Evolutionary conservation across 2,888 invertebrate genomes (phyloP).

Genomic region (Carabus problematicus): DNA sequence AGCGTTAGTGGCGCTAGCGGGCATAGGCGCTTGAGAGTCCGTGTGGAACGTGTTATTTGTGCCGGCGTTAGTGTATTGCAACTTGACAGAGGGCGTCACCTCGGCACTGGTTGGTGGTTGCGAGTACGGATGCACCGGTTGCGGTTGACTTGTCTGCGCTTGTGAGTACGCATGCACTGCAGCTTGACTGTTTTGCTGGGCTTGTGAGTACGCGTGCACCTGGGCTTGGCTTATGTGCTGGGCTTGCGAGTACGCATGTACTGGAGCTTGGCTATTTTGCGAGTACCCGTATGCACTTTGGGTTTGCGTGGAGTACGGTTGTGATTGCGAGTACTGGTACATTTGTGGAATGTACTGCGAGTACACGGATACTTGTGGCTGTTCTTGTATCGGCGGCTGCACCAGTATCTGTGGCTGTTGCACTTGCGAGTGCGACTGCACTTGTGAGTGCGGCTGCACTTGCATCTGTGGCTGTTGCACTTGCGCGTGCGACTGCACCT

Average conservation of each 20-base stretch:
- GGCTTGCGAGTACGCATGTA: slow-evolving; percentile 44
- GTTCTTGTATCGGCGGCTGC: too few species aligned
- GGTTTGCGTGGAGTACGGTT: neutral
- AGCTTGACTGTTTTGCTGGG: too few species aligned
- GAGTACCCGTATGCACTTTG: slow-evolving; percentile 3
- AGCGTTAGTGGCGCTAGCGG: slow-evolving; percentile 27
- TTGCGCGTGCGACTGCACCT: too few species aligned
- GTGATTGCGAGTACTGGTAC: neutral
- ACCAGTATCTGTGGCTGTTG: too few species aligned
- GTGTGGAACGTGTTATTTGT: slow-evolving; percentile 61
- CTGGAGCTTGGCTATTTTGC: too few species aligned
- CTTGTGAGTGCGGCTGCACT: too few species aligned
- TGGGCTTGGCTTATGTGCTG: slow-evolving; percentile 45
- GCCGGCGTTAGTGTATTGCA: slow-evolving; percentile 62
- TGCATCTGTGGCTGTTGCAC: too few species aligned
- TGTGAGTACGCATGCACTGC: slow-evolving; percentile 37
- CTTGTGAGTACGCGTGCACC: neutral
- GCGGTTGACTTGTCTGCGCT: slow-evolving; percentile 46
- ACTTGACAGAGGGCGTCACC: neutral
- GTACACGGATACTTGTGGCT: slow-evolving; percentile 52
- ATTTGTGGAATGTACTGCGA: slow-evolving; percentile 18
- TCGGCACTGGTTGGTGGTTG: neutral
- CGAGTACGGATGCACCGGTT: slow-evolving; percentile 44
- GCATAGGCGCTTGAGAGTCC: slow-evolving; percentile 58
- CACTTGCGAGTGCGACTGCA: too few species aligned